A percentile compares a stretch with the other conserved stretches of the same genome.
These are phyloP conservation scores for Telmatochromis sp. DNA, from an alignment of 2,113 vertebrate genomes.

Conservation along the genomic window DNA sequence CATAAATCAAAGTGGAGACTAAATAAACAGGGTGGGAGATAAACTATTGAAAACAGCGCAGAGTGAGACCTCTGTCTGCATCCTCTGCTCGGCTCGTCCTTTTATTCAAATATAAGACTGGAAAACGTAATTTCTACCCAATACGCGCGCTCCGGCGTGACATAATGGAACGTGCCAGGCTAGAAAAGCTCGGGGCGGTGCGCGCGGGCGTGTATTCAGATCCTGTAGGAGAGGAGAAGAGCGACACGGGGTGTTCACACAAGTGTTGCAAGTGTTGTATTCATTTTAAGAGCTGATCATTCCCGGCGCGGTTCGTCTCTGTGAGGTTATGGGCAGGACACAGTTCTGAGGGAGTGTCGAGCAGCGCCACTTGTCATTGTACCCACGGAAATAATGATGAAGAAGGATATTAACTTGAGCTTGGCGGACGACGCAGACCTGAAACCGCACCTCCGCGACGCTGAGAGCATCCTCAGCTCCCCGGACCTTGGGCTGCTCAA, in stretches of 20 bases:
- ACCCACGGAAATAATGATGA: slow-evolving; percentile 74
- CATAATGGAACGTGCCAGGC: slow-evolving; percentile 70
- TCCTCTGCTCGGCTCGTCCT: background rate
- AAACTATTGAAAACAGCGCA: background rate
- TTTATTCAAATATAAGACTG: slow-evolving; percentile 50
- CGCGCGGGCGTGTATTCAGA: background rate
- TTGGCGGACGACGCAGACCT: slow-evolving; percentile 72
- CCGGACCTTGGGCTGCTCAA: slow-evolving; percentile 87
- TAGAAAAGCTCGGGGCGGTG: slow-evolving; percentile 62
- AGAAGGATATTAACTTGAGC: slow-evolving; percentile 77
- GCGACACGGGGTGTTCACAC: background rate
- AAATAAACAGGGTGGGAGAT: background rate
- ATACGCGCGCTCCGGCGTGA: slow-evolving; percentile 70
- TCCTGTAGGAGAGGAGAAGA: slow-evolving; percentile 34
- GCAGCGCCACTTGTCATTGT: background rate
- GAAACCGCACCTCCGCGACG: slow-evolving; percentile 68
- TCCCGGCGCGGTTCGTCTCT: background rate
- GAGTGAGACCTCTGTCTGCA: slow-evolving; percentile 27
- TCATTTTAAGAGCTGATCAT: background rate
- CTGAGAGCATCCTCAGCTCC: slow-evolving; percentile 75
- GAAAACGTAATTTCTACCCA: slow-evolving; percentile 69
- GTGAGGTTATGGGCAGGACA: slow-evolving; percentile 42
- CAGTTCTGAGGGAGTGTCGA: slow-evolving; percentile 49
- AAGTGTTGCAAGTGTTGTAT: background rate
- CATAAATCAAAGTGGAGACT: background rate